Evolutionary conservation across 2,797 vertebrate species (phyloP).

Genomic region (Chlorospingus semifuscus): DNA sequence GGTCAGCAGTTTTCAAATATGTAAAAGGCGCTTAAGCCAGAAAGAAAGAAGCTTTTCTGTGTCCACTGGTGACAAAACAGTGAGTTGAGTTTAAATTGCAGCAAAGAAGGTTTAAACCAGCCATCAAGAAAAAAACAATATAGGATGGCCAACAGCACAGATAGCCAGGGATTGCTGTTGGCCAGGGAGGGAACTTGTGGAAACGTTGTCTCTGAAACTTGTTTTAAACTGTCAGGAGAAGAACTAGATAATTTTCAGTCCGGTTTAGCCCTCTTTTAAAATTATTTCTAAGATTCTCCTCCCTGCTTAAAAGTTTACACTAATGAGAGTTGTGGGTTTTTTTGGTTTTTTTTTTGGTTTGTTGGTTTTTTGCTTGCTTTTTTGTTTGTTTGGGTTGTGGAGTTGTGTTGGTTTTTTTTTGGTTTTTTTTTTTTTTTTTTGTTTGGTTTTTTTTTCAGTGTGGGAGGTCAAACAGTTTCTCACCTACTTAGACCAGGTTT

Average conservation of each 20-base stretch:
- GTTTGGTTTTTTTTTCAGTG: not conserved
- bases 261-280: not conserved
- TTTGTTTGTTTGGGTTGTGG: not conserved
- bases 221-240: not conserved
- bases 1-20: not conserved
- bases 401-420: not conserved
- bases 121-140: not conserved
- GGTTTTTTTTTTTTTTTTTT: not conserved
- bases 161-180: not conserved
- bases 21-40: not conserved
- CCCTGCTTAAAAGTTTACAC: not conserved
- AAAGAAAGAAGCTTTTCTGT: not conserved
- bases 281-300: not conserved
- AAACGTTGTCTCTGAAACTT: not conserved
- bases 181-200: not conserved
- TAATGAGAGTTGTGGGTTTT: rapidly evolving
- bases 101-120: not conserved
- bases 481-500: not conserved
- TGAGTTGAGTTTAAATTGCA: not conserved
- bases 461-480: not conserved
- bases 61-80: not conserved
- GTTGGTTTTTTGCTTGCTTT: not conserved
- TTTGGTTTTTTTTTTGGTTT: not conserved
- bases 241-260: not conserved
- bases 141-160: not conserved